Conservation (phyloP, 2,113 vertebrate genomes). For the Cepphus grylle region DNA sequence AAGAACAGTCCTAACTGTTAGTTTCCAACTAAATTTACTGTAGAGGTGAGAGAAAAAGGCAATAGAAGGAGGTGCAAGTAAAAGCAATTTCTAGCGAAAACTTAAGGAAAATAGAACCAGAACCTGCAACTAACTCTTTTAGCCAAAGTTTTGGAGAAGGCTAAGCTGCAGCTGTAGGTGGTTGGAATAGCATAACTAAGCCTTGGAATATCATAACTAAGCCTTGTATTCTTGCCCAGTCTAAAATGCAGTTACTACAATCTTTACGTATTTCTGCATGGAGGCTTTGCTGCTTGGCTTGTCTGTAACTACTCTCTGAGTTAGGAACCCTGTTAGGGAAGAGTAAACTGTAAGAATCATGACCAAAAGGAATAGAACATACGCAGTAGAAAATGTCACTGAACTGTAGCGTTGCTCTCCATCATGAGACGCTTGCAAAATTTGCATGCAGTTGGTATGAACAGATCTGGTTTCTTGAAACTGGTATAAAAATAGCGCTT, state of each 20-base stretch:
- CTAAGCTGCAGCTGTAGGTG: not conserved
- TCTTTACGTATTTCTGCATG: accelerated
- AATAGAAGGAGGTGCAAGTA: not conserved
- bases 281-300: not conserved
- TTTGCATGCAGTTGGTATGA: accelerated
- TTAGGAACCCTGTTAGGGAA: not conserved
- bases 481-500: not conserved
- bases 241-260: accelerated
- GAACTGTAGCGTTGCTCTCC: not conserved
- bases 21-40: not conserved
- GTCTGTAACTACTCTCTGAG: not conserved
- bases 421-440: accelerated
- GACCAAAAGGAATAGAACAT: not conserved
- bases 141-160: not conserved
- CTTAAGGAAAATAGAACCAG: accelerated
- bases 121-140: not conserved
- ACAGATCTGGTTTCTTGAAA: not conserved
- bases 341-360: not conserved
- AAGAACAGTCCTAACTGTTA: not conserved
- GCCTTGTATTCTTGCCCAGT: constrained; percentile 5
- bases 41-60: not conserved
- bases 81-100: not conserved
- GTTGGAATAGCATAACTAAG: not conserved
- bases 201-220: not conserved
- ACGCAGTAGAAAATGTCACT: not conserved